phyloP scores from a whole-genome alignment of 1,140 invertebrate genomes.

The Tachypleus tridentatus region DNA sequence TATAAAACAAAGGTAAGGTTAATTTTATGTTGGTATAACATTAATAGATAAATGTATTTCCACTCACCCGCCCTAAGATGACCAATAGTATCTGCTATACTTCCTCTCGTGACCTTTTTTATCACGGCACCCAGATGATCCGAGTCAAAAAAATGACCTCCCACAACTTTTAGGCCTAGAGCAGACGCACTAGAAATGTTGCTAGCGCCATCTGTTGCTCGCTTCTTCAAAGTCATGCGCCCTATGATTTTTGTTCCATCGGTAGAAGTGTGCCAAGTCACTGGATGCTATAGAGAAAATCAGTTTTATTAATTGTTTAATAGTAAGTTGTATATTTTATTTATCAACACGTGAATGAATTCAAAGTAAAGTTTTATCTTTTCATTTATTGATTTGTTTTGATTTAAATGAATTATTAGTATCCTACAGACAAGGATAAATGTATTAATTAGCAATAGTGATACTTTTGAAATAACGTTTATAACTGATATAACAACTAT shows the following conservation, averaged over 20 bases:
- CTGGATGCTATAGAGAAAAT: conserved; percentile 54
- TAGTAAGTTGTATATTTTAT: no score
- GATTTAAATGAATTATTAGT: no score
- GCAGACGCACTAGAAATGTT: conserved; percentile 32
- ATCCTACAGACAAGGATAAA: no score
- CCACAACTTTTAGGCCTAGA: conserved; percentile 88
- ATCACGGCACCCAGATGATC: conserved; percentile 74
- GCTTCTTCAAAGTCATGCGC: conserved; percentile 88
- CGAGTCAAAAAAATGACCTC: conserved; percentile 54
- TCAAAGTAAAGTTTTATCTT: no score
- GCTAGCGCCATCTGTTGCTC: conserved; percentile 28
- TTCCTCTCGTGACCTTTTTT: conserved; percentile 93
- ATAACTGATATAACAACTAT: no score
- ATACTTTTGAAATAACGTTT: no score
- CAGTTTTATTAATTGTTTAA: no score
- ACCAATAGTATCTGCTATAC: conserved; percentile 89
- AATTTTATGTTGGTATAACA: conserved; percentile 5
- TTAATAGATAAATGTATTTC: not conserved
- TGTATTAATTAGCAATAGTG: no score
- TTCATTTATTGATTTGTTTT: no score
- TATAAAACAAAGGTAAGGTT: conserved; percentile 7
- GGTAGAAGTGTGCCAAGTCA: conserved; percentile 84
- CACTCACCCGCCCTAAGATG: conserved; percentile 74
- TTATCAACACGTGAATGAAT: no score
- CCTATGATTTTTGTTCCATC: conserved; percentile 85